A percentile compares a stretch with the other conserved stretches of the same genome.
Conservation (phyloP, 2,797 vertebrate species). For the Enteromius afrohamiltoni region DNA sequence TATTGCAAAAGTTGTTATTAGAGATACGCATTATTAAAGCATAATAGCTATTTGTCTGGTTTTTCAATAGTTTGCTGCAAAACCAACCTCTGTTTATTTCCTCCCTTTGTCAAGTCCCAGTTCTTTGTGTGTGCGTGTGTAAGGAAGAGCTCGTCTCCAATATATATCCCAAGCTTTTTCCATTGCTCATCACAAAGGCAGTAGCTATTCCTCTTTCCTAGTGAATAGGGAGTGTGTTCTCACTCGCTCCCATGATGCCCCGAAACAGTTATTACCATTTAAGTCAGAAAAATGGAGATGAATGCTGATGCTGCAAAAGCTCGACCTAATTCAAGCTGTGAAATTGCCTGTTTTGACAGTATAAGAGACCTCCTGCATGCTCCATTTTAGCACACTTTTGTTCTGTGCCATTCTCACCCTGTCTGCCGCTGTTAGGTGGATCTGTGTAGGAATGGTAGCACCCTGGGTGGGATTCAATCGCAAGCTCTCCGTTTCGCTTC, state of each 20-base stretch:
- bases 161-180: conserved; percentile 21
- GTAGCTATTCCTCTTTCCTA: conserved; percentile 49
- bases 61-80: conserved; percentile 30
- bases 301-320: conserved; percentile 63
- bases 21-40: not conserved
- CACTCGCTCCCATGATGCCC: conserved; percentile 49
- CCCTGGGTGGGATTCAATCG: conserved; percentile 14
- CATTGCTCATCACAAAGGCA: conserved; percentile 51
- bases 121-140: conserved; percentile 48
- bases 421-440: conserved; percentile 22
- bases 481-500: not conserved
- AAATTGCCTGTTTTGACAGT: conserved; percentile 63
- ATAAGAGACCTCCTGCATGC: conserved; percentile 54
- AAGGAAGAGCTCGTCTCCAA: conserved; percentile 52
- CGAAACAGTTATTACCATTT: conserved; percentile 61
- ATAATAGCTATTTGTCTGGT: conserved; percentile 37
- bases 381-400: conserved; percentile 57
- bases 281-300: conserved; percentile 47
- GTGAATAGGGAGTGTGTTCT: conserved; percentile 40
- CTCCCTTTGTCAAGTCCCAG: conserved; percentile 45
- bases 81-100: conserved; percentile 52
- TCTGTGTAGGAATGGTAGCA: conserved; percentile 12
- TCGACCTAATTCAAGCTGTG: conserved; percentile 57
- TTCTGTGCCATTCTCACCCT: conserved; percentile 49
- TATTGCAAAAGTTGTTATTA: conserved; percentile 38